A percentile compares a stretch with the other conserved stretches of the same genome.
Conservation (phyloP, 2,113 vertebrate species). For the Thunnus thynnus region DNA sequence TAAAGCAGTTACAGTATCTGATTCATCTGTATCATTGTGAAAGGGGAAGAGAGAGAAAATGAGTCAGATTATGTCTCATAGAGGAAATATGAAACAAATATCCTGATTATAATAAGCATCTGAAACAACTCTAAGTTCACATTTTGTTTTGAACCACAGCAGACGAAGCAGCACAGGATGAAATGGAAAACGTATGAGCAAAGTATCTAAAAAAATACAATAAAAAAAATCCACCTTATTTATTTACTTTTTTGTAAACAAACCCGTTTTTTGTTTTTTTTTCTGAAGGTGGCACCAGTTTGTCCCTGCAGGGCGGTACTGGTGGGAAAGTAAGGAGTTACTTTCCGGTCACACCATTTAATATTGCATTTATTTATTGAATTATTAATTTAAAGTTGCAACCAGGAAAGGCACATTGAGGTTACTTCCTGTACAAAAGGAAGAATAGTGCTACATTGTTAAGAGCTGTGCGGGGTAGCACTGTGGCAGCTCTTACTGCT, state of each 20-base stretch:
- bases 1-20: slow-evolving; percentile 61
- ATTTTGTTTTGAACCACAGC: slow-evolving; percentile 7
- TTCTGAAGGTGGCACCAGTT: slow-evolving; percentile 21
- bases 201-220: background rate
- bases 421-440: slow-evolving; percentile 79
- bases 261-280: background rate
- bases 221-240: background rate
- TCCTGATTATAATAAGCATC: slow-evolving; percentile 44
- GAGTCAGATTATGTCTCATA: slow-evolving; percentile 33
- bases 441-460: slow-evolving; percentile 79
- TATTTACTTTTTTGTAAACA: slow-evolving; percentile 38
- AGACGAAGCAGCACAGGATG: background rate
- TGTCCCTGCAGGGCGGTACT: slow-evolving; percentile 15
- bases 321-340: slow-evolving; percentile 79
- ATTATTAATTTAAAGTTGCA: slow-evolving; percentile 79
- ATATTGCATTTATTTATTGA: slow-evolving; percentile 86
- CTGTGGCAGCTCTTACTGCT: slow-evolving; percentile 25
- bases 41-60: slow-evolving; percentile 35
- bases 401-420: slow-evolving; percentile 84
- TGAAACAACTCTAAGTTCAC: slow-evolving; percentile 24
- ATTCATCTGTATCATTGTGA: slow-evolving; percentile 51
- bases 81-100: no score
- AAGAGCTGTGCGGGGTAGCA: slow-evolving; percentile 16
- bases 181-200: background rate
- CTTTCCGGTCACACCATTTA: slow-evolving; percentile 87